A percentile compares a stretch with the other conserved stretches of the same genome.
These are phyloP conservation scores for Myotis daubentonii DNA, from an alignment of 2,797 vertebrate species.

Conservation along the genomic window DNA sequence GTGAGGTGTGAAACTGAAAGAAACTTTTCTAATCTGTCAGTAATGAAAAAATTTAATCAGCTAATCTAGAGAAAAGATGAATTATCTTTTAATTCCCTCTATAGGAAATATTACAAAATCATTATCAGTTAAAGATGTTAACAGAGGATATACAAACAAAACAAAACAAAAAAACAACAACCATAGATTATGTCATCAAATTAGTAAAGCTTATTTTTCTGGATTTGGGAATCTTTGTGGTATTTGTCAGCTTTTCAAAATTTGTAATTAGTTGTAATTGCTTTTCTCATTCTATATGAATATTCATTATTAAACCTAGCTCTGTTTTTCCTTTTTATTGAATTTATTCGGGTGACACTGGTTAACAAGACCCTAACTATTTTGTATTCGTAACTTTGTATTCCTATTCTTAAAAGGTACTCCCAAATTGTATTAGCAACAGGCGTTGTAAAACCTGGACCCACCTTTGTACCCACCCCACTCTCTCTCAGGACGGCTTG, in stretches of 20 bases:
- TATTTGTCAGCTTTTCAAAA: constrained; percentile 22
- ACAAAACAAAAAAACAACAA: too few species aligned
- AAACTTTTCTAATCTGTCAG: neutral
- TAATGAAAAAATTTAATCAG: neutral
- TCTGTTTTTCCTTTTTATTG: neutral
- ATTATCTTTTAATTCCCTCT: neutral
- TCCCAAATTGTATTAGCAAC: neutral
- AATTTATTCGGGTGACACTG: neutral
- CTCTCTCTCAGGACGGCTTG: neutral
- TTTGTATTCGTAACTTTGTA: neutral
- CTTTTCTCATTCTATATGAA: neutral
- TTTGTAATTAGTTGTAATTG: neutral
- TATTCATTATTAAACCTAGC: constrained; percentile 6
- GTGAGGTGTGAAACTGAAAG: neutral
- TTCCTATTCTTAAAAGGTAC: neutral
- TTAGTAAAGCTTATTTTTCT: constrained; percentile 36
- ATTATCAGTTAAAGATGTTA: neutral
- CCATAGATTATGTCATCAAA: neutral
- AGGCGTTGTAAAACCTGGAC: neutral
- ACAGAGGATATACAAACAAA: neutral
- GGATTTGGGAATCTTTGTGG: neutral
- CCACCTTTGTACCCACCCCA: neutral
- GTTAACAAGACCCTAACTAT: neutral
- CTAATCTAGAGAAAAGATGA: neutral
- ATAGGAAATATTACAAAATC: neutral